Conservation (phyloP, 2,888 invertebrate genomes). For the Cosmia pyralina region DNA sequence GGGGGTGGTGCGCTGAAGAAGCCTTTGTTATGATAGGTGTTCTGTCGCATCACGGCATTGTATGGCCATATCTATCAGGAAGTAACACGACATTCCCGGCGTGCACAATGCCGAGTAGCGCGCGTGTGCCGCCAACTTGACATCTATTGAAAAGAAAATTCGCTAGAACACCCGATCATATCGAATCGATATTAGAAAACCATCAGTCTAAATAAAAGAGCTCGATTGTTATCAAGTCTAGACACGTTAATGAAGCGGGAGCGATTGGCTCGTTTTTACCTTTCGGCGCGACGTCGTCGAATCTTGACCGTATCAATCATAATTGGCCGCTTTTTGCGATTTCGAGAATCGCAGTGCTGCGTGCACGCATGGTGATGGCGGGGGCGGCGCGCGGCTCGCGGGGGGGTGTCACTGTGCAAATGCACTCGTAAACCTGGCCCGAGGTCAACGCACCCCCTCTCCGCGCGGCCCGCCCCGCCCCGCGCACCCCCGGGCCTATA, state of each 20-base stretch:
- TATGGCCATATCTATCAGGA: conserved; percentile 64
- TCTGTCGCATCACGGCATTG: conserved; percentile 56
- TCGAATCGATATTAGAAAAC: conserved; percentile 56
- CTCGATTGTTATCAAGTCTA: conserved; percentile 65
- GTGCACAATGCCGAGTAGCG: conserved; percentile 46
- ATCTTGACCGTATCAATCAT: conserved; percentile 85
- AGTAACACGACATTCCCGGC: conserved; percentile 58
- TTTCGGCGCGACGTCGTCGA: conserved; percentile 73
- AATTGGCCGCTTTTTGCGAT: conserved; percentile 84
- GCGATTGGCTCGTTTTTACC: conserved; percentile 75
- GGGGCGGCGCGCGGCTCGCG: conserved; percentile 62
- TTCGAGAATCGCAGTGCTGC: conserved; percentile 80
- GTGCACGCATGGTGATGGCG: conserved; percentile 78
- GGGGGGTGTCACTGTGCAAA: conserved; percentile 89
- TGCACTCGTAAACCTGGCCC: conserved; percentile 87
- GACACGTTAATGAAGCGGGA: conserved; percentile 69
- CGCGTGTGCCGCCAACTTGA: conserved; percentile 31
- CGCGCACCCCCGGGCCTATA: conserved; percentile 75
- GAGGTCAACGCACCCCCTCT: conserved; percentile 85
- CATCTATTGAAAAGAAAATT: conserved; percentile 53
- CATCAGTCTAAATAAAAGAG: conserved; percentile 44
- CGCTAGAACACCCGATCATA: conserved; percentile 39
- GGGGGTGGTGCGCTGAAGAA: conserved; percentile 53
- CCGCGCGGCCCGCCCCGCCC: conserved; percentile 69
- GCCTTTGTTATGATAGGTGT: conserved; percentile 57